Percentiles rank a stretch among this genome's conserved stretches.
These are phyloP conservation scores for Oceanodroma tethys DNA, from an alignment of 2,113 vertebrate genomes.

Conservation along the genomic window DNA sequence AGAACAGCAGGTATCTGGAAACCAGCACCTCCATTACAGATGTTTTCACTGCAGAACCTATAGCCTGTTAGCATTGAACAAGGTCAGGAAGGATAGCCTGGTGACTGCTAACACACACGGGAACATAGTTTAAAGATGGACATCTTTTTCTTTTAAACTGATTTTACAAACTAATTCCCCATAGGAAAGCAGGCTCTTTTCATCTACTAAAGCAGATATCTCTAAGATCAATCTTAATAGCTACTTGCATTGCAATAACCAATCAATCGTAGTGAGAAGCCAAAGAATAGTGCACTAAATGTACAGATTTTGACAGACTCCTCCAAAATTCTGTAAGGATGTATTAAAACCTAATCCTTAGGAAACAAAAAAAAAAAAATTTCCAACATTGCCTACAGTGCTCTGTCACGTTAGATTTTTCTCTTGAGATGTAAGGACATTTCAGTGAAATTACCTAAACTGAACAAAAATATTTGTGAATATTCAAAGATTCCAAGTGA, in stretches of 20 bases:
- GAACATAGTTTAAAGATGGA: background rate
- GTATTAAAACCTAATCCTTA: background rate
- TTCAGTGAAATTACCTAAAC: background rate
- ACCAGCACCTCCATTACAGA: background rate
- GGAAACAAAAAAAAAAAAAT: background rate
- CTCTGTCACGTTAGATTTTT: background rate
- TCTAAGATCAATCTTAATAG: background rate
- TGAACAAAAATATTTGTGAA: slow-evolving; percentile 1
- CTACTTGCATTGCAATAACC: background rate
- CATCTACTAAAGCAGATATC: background rate
- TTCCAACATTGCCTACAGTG: background rate
- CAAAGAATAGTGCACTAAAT: background rate
- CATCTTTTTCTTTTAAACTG: background rate
- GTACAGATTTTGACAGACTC: background rate
- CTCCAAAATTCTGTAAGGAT: background rate
- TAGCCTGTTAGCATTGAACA: background rate
- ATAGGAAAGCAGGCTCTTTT: background rate
- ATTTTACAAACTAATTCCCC: background rate
- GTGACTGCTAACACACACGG: background rate
- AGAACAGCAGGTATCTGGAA: background rate
- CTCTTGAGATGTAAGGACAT: background rate
- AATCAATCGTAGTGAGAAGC: background rate
- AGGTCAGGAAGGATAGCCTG: background rate
- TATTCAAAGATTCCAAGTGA: background rate
- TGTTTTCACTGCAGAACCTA: background rate